Evolutionary conservation across 2,797 vertebrate species (phyloP).

Genomic region (Poecilia picta): DNA sequence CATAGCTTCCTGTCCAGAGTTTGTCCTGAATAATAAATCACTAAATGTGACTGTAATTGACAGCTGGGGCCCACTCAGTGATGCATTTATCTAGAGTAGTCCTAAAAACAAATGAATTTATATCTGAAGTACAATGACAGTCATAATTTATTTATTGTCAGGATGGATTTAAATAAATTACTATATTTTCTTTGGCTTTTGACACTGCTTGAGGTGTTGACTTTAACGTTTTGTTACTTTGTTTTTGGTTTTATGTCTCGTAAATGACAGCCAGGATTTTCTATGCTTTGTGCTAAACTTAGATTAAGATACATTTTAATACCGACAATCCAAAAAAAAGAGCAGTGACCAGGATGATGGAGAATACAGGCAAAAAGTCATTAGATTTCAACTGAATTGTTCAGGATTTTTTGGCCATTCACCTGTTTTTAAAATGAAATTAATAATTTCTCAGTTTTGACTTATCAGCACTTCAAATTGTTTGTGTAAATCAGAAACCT

Average conservation of each 20-base stretch:
- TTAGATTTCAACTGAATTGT: neutral
- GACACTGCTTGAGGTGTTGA: no score
- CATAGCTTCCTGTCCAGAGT: conserved; percentile 20
- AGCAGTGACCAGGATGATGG: neutral
- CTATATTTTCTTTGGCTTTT: no score
- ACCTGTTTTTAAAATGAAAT: neutral
- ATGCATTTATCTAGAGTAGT: neutral
- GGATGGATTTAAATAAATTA: neutral
- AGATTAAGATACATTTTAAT: neutral
- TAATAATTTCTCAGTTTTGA: neutral
- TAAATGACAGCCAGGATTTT: neutral
- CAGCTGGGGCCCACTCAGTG: conserved; percentile 28
- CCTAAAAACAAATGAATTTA: neutral
- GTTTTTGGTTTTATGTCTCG: no score
- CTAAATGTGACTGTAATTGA: conserved; percentile 36
- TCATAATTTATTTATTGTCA: neutral
- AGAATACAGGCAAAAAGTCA: neutral
- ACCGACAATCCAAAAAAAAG: neutral
- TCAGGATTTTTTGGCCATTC: neutral
- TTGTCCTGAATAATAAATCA: conserved; percentile 44
- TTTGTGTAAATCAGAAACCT: neutral
- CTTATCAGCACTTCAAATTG: neutral
- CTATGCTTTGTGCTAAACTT: neutral
- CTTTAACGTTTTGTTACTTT: no score
- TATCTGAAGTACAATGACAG: neutral